Evolutionary conservation across 2,797 vertebrate genomes (phyloP).

Genomic region (Muraenolepis orangiensis): DNA sequence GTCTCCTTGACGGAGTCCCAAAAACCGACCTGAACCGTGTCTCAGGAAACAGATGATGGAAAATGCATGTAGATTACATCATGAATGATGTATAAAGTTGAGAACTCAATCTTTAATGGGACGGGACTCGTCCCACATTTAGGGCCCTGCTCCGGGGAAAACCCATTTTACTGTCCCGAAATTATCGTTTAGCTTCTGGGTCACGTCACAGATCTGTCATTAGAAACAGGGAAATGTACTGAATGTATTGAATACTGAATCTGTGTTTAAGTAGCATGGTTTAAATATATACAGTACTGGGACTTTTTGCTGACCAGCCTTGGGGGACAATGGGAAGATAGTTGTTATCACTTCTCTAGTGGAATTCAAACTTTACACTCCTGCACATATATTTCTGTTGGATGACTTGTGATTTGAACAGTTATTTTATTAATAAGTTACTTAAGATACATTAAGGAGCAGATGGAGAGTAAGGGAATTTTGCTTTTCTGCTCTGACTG

Average conservation of each 20-base stretch:
- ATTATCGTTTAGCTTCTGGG: conserved; percentile 1
- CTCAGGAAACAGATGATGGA: neutral
- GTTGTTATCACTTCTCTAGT: too few relatives aligned
- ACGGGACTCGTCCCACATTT: neutral
- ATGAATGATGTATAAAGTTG: neutral
- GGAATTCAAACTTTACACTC: neutral
- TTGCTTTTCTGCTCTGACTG: neutral
- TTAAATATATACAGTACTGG: neutral
- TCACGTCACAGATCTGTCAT: neutral
- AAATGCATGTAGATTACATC: neutral
- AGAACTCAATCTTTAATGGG: conserved; percentile 2
- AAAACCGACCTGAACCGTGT: neutral
- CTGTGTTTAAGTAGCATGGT: neutral
- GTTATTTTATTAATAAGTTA: too few relatives aligned
- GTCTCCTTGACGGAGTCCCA: neutral
- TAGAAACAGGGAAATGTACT: neutral
- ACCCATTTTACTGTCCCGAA: neutral
- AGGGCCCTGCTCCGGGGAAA: neutral
- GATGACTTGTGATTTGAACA: neutral
- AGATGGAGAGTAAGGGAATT: too few relatives aligned
- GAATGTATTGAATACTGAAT: too few relatives aligned
- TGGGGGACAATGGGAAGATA: too few relatives aligned
- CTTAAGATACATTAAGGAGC: neutral
- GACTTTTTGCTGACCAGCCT: neutral
- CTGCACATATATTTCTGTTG: neutral